Conservation (phyloP, 2,113 vertebrate species). For the Gnathonemus echidnorhynchus region DNA sequence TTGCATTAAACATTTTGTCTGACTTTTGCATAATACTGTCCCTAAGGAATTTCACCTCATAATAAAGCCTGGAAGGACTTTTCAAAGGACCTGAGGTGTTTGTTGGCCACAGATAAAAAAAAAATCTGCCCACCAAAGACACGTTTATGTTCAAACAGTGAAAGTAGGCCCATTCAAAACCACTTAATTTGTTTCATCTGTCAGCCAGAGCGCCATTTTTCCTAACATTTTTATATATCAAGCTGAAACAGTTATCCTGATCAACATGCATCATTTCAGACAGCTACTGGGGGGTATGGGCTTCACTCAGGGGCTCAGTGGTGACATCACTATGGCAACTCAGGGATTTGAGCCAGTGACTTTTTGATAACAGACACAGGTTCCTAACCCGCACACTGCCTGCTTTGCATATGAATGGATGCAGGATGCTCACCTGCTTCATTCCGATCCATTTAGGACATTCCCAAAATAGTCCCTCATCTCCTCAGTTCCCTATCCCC, state of each 20-base stretch:
- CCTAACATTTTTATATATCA: neutral
- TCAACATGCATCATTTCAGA: neutral
- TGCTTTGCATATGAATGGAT: neutral
- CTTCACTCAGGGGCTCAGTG: neutral
- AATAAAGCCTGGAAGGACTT: neutral
- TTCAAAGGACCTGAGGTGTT: neutral
- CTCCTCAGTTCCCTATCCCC: conserved; percentile 19
- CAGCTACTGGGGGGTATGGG: neutral
- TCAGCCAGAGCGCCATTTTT: neutral
- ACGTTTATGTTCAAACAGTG: neutral
- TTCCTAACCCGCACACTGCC: neutral
- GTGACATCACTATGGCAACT: neutral
- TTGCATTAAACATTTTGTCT: neutral
- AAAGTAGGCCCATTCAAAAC: neutral
- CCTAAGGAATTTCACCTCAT: neutral
- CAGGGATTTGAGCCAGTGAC: neutral
- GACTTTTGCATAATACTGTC: neutral
- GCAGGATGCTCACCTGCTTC: neutral
- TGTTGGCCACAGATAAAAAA: neutral
- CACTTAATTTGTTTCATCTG: neutral
- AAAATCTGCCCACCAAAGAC: neutral
- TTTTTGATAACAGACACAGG: neutral
- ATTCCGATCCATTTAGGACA: neutral
- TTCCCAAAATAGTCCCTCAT: conserved; percentile 20
- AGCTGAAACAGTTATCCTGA: neutral